A percentile compares a stretch with the other conserved stretches of the same genome.
Evolutionary conservation across 1,140 invertebrate genomes (phyloP).

Genomic region (Cotesia vestalis): DNA sequence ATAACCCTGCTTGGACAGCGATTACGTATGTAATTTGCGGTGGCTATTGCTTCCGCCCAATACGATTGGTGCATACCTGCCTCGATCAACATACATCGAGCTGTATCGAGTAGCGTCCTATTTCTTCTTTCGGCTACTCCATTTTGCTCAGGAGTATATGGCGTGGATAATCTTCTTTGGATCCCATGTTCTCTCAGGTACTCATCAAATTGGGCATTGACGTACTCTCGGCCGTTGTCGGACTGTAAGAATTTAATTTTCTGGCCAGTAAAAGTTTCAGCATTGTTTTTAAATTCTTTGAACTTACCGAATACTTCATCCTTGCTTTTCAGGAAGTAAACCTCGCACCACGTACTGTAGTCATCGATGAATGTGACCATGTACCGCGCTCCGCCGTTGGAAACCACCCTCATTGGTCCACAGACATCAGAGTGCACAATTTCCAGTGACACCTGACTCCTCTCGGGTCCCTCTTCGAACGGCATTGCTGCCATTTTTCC

Average conservation of each 20-base stretch:
- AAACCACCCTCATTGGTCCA: slow-evolving; percentile 49
- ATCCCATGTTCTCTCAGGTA: slow-evolving; percentile 37
- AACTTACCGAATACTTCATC: slow-evolving; percentile 51
- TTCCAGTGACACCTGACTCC: slow-evolving; percentile 45
- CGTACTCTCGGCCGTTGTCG: slow-evolving; percentile 63
- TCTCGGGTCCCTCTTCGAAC: slow-evolving; percentile 41
- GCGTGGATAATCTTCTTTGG: slow-evolving; percentile 42
- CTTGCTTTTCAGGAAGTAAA: slow-evolving; percentile 35
- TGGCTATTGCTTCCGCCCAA: slow-evolving; percentile 10
- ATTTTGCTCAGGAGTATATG: slow-evolving; percentile 52
- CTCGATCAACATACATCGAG: slow-evolving; percentile 31
- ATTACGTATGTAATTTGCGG: background rate
- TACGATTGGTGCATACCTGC: background rate
- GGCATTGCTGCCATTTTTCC: slow-evolving; percentile 48
- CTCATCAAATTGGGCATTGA: slow-evolving; percentile 46
- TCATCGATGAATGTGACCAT: slow-evolving; percentile 36
- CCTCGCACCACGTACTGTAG: slow-evolving; percentile 19
- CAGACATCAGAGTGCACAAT: slow-evolving; percentile 56
- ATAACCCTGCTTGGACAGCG: background rate
- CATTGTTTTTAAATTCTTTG: slow-evolving; percentile 48
- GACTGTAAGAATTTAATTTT: slow-evolving; percentile 52
- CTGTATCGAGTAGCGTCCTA: slow-evolving; percentile 36
- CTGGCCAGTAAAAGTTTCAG: slow-evolving; percentile 50
- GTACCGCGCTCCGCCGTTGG: slow-evolving; percentile 40
- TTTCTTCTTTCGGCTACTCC: slow-evolving; percentile 49